A percentile compares a stretch with the other conserved stretches of the same genome.
Conservation (phyloP, 1,140 invertebrate genomes). For the Centruroides vittatus region DNA sequence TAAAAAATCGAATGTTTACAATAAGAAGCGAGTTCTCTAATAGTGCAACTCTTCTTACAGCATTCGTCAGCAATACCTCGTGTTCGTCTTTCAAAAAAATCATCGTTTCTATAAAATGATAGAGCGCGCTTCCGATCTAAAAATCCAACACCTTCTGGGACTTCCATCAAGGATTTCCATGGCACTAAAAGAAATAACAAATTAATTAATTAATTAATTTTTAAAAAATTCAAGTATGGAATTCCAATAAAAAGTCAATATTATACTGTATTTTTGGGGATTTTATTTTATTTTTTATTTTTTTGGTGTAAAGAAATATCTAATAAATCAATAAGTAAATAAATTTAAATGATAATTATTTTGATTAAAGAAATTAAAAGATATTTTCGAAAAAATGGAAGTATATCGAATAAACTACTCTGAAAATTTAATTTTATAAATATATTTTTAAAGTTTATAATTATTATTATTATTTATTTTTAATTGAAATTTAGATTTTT, state of each 20-base stretch:
- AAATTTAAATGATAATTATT: too few species aligned
- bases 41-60: slow-evolving; percentile 31
- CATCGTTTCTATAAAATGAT: slow-evolving; percentile 2
- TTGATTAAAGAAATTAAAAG: too few species aligned
- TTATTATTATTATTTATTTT: neutral
- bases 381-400: too few species aligned
- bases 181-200: neutral
- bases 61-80: slow-evolving; percentile 35
- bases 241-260: too few species aligned
- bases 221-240: too few species aligned
- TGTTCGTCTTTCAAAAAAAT: slow-evolving; percentile 2
- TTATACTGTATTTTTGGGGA: too few species aligned
- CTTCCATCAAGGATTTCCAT: neutral
- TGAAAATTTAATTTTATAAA: too few species aligned
- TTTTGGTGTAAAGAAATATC: too few species aligned
- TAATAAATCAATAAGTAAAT: too few species aligned
- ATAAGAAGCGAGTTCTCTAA: slow-evolving; percentile 30
- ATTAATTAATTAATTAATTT: too few species aligned
- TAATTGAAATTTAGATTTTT: neutral
- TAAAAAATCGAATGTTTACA: slow-evolving; percentile 17
- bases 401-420: too few species aligned
- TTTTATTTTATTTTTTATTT: too few species aligned
- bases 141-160: slow-evolving; percentile 1
- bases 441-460: neutral
- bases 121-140: slow-evolving; percentile 2